Evolutionary conservation across 35 echinoderm and acorn worm species (phyloP), one percentile per base, ranked within the genome.

Genomic region (Ptychodera flava): DNA sequence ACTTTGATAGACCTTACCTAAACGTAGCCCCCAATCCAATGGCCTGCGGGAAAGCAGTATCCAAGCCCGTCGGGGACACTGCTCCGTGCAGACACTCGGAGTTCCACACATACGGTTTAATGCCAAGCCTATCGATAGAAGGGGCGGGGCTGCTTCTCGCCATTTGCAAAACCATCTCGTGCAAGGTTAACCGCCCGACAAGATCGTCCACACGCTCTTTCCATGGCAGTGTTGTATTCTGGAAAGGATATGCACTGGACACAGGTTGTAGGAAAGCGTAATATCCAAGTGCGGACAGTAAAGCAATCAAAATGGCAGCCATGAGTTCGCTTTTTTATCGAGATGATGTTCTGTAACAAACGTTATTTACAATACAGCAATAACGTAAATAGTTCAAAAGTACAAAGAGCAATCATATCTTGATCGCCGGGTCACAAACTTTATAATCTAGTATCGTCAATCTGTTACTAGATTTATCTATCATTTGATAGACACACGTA

Each of bases 1-100:
- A n/a, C n/a, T n/a, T n/a, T n/a, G n/a, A n/a, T n/a, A n/a, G n/a
- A n/a, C n/a, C n/a, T 52, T 80, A 99, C 96, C 93, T 94, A 76
- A 99, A 99, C 33, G 90, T 86, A 16, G 96, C 96, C 80, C 90
- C 87, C 30, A 99, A 78, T 1, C 96, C 96, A 36, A 99, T 81
- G 12, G 96, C 90, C 86, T 99, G 89, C 15, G 96, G 96, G 38
- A 94, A 99, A 16, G 90, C 83, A 45, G 96, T 99, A 64, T 92
- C 96, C 86, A 92, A 92, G 28, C 91, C 93, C 0, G 93, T 90
- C 6, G 45, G 45, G 22, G 85, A 16, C 27, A 89, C 92, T 81
- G 91, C 96, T 28, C 96, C 96, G n/a, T 81, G 90, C 32, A 99
- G 64, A 33, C 96, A 99, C 88, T 94, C 96, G 16, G 90, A 94